Conservation (phyloP, 2,888 invertebrate species). For the Allophyes oxyacanthae region DNA sequence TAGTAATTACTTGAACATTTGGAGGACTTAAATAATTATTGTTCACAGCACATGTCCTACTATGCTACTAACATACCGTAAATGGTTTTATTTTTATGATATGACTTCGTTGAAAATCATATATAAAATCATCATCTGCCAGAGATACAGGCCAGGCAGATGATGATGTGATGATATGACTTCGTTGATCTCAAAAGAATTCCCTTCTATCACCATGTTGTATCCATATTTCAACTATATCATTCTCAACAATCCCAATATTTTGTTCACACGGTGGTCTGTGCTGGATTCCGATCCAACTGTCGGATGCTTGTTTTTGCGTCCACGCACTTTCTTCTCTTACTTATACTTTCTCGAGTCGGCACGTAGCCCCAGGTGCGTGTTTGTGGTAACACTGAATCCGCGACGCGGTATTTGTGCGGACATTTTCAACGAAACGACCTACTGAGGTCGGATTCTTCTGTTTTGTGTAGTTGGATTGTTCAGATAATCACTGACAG, state of each 20-base stretch:
- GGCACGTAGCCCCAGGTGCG: conserved; percentile 61
- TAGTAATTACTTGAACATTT: too few relatives aligned
- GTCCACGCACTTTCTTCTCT: conserved; percentile 83
- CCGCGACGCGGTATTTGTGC: conserved; percentile 34
- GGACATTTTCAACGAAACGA: conserved; percentile 43
- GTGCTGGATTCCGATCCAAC: conserved; percentile 74
- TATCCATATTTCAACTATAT: conserved; percentile 4
- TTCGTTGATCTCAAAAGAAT: background rate
- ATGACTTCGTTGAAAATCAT: background rate
- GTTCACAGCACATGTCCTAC: too few relatives aligned
- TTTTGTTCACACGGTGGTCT: conserved; percentile 57
- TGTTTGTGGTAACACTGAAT: conserved; percentile 50
- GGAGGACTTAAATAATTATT: too few relatives aligned
- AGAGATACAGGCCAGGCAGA: too few relatives aligned
- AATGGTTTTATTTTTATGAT: too few relatives aligned
- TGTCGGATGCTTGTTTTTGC: conserved; percentile 74
- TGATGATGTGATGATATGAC: too few relatives aligned
- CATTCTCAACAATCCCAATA: conserved; percentile 35
- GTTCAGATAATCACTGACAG: conserved; percentile 14
- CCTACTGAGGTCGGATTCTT: conserved; percentile 33
- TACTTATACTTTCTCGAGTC: conserved; percentile 81
- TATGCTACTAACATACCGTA: too few relatives aligned
- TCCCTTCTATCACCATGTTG: background rate
- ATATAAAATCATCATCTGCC: too few relatives aligned
- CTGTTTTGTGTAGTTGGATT: conserved; percentile 30